Conservation (phyloP, 30 jellyfish, hydroid and myxozoan species). For the Aurelia aurita complex sp. Pacific region DNA sequence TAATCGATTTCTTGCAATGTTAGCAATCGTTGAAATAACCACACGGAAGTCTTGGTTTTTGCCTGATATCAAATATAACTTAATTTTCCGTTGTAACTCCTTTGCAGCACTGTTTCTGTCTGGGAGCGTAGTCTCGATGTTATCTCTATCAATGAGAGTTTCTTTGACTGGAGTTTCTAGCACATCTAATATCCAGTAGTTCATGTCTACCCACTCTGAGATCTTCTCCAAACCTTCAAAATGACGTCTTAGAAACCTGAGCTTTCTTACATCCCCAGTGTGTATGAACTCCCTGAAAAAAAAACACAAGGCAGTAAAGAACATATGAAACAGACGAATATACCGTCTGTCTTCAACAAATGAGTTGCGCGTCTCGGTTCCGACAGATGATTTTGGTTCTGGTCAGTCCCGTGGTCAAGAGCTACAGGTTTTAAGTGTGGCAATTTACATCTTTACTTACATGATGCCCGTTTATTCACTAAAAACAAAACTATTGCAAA, state of each 20-base stretch:
- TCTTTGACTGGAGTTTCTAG: constrained; percentile 44
- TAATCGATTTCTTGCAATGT: constrained; percentile 41
- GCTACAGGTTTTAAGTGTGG: too few species aligned
- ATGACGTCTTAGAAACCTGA: constrained; percentile 49
- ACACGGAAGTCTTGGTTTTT: constrained; percentile 51
- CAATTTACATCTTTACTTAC: too few species aligned
- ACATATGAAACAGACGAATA: too few species aligned
- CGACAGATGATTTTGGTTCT: too few species aligned
- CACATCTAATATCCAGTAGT: constrained; percentile 53
- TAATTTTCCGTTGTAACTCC: constrained; percentile 43
- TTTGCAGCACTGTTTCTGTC: constrained; percentile 43
- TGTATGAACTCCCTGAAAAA: constrained; percentile 53
- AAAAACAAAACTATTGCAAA: too few species aligned
- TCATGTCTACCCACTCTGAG: constrained; percentile 52
- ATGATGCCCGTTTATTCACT: too few species aligned
- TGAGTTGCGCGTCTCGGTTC: too few species aligned
- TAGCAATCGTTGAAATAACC: constrained; percentile 22
- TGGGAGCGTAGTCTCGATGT: constrained; percentile 20
- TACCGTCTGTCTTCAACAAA: too few species aligned
- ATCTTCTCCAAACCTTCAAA: constrained; percentile 61
- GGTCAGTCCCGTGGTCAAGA: too few species aligned
- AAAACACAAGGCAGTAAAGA: not conserved
- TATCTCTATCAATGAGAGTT: constrained; percentile 47
- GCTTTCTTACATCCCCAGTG: constrained; percentile 44
- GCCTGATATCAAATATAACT: constrained; percentile 28